A percentile compares a stretch with the other conserved stretches of the same genome.
Conservation (phyloP, 2,797 vertebrate species). For the Hydrocynus forskahlii region DNA sequence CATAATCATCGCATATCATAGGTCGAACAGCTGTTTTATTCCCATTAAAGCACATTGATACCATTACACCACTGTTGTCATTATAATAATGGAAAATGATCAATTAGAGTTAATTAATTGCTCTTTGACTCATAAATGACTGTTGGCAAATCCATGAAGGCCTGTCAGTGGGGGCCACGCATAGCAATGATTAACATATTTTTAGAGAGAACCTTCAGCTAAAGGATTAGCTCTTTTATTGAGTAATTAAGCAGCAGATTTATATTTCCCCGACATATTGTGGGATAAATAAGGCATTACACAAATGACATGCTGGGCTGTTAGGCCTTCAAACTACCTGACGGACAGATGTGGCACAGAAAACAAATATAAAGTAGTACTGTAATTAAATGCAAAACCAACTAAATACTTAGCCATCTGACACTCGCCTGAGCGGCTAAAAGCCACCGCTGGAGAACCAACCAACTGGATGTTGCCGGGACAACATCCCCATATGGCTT, state of each 20-base stretch:
- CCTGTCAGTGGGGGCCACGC: constrained; percentile 57
- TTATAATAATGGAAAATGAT: constrained; percentile 83
- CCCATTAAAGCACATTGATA: constrained; percentile 61
- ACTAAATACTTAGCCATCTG: constrained; percentile 65
- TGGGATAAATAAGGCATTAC: constrained; percentile 78
- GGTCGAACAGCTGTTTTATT: constrained; percentile 74
- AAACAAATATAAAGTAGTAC: constrained; percentile 46
- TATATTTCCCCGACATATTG: constrained; percentile 77
- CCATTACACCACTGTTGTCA: constrained; percentile 69
- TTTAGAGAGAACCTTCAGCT: constrained; percentile 72
- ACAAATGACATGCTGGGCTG: constrained; percentile 66
- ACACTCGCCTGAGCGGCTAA: constrained; percentile 58
- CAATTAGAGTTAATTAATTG: constrained; percentile 81
- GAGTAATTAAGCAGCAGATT: constrained; percentile 79
- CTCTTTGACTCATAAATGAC: constrained; percentile 73
- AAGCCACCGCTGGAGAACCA: constrained; percentile 40
- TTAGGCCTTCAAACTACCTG: constrained; percentile 72
- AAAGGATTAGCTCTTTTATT: constrained; percentile 74
- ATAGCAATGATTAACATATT: constrained; percentile 72
- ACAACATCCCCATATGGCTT: constrained; percentile 67
- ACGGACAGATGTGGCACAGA: constrained; percentile 72
- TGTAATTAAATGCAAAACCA: constrained; percentile 72
- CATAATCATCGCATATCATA: constrained; percentile 73
- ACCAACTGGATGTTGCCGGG: constrained; percentile 64
- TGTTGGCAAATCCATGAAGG: constrained; percentile 66